These are phyloP conservation scores for Austrofundulus limnaeus DNA, from an alignment of 2,113 vertebrate species.

Conservation along the genomic window DNA sequence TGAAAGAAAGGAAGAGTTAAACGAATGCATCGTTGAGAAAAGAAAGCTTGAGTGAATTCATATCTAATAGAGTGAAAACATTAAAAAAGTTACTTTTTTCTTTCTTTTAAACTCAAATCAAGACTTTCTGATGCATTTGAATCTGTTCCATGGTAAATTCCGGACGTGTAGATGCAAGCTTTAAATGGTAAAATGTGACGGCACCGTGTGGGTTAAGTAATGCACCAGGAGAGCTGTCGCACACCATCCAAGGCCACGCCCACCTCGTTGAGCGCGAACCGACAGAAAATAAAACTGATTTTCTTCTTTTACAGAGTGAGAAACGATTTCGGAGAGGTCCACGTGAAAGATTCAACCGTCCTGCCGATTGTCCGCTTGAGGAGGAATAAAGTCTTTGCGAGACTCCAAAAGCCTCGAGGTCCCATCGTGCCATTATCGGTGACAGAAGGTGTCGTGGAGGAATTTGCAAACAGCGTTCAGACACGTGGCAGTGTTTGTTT, in stretches of 20 bases:
- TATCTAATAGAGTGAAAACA: conserved; percentile 15
- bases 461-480: conserved; percentile 50
- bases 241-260: conserved; percentile 49
- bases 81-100: no score
- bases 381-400: conserved; percentile 20
- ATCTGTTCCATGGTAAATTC: conserved; percentile 26
- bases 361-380: conserved; percentile 65
- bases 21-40: no score
- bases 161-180: conserved; percentile 41
- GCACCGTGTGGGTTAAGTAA: conserved; percentile 44
- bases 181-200: conserved; percentile 51
- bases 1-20: conserved; percentile 5
- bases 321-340: conserved; percentile 39
- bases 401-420: conserved; percentile 27
- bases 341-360: conserved; percentile 21
- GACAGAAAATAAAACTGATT: conserved; percentile 45
- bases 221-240: conserved; percentile 31
- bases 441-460: conserved; percentile 45
- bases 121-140: conserved; percentile 10
- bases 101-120: conserved; percentile 25
- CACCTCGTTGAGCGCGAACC: conserved; percentile 59
- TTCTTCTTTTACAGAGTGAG: no score
- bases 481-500: conserved; percentile 63
- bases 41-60: conserved; percentile 24
- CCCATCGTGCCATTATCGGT: conserved; percentile 45